phyloP scores from a whole-genome alignment of 2,113 vertebrate genomes.

The Promerops cafer region DNA sequence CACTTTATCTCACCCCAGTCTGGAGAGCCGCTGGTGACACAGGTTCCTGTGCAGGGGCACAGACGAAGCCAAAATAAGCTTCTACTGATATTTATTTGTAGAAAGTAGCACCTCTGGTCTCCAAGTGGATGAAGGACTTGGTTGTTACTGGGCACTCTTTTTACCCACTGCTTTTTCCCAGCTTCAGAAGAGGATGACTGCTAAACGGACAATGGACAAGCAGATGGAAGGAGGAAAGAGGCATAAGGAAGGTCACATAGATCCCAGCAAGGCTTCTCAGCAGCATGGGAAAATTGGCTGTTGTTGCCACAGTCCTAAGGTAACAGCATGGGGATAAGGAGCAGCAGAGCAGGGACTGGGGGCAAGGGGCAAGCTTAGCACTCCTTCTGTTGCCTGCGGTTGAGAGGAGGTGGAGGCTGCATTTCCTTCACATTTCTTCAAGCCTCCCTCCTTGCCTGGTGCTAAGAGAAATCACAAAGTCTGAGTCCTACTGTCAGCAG shows the following conservation, averaged over 20 bases:
- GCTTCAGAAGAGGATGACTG: background rate
- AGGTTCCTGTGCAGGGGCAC: constrained; percentile 5
- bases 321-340: background rate
- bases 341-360: background rate
- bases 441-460: background rate
- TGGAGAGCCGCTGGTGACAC: background rate
- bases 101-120: background rate
- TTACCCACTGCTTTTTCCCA: background rate
- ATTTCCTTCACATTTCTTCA: background rate
- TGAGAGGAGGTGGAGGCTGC: background rate
- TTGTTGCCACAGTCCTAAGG: background rate
- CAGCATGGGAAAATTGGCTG: background rate
- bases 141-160: background rate
- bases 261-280: background rate
- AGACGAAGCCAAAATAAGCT: background rate
- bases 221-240: background rate
- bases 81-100: background rate
- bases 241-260: background rate
- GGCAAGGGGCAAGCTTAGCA: background rate
- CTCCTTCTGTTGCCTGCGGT: background rate
- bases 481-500: background rate
- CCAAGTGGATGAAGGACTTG: background rate
- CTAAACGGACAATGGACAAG: background rate
- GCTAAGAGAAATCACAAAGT: background rate
- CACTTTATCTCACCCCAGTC: background rate